Percentiles rank a stretch among this genome's conserved stretches.
These are phyloP conservation scores for Drosophila orosa DNA, from an alignment of 1,140 invertebrate genomes.

Conservation along the genomic window DNA sequence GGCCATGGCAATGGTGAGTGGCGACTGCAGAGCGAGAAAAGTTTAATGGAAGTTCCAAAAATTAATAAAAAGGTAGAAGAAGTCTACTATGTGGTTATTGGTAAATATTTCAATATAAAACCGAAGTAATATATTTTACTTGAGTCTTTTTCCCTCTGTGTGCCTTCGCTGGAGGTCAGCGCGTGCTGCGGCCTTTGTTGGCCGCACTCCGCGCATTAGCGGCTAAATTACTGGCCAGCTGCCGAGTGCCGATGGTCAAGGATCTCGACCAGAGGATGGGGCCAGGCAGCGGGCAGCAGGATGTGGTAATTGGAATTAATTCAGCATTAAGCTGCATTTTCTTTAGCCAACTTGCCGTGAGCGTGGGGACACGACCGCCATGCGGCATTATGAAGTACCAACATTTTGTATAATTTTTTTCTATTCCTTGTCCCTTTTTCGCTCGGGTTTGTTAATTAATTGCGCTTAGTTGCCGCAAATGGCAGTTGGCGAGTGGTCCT, in stretches of 20 bases:
- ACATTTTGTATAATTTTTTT: slow-evolving; percentile 82
- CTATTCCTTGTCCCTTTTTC: slow-evolving; percentile 60
- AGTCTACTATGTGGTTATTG: too few species aligned
- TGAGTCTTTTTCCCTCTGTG: slow-evolving; percentile 1
- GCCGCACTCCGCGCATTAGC: slow-evolving; percentile 74
- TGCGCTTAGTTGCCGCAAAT: slow-evolving; percentile 75
- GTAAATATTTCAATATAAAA: neutral
- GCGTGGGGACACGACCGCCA: slow-evolving; percentile 18
- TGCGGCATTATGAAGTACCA: slow-evolving; percentile 62
- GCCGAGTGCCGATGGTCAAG: slow-evolving; percentile 52
- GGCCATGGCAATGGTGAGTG: slow-evolving; percentile 25
- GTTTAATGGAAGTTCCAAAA: neutral
- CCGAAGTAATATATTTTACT: neutral
- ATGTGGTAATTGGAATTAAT: slow-evolving; percentile 80
- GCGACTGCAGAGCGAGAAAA: neutral
- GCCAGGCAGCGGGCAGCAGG: slow-evolving; percentile 1
- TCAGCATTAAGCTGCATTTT: slow-evolving; percentile 81
- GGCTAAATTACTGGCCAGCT: slow-evolving; percentile 60
- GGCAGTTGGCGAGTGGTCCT: slow-evolving; percentile 61
- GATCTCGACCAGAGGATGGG: slow-evolving; percentile 22
- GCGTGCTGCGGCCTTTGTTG: slow-evolving; percentile 74
- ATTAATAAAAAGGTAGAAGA: neutral
- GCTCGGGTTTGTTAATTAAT: slow-evolving; percentile 69
- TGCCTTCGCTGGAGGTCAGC: slow-evolving; percentile 37
- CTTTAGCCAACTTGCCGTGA: slow-evolving; percentile 66